Evolutionary conservation across 2,888 invertebrate species (phyloP), one percentile per base, ranked within the genome.

Genomic region (Tyria jacobaeae): DNA sequence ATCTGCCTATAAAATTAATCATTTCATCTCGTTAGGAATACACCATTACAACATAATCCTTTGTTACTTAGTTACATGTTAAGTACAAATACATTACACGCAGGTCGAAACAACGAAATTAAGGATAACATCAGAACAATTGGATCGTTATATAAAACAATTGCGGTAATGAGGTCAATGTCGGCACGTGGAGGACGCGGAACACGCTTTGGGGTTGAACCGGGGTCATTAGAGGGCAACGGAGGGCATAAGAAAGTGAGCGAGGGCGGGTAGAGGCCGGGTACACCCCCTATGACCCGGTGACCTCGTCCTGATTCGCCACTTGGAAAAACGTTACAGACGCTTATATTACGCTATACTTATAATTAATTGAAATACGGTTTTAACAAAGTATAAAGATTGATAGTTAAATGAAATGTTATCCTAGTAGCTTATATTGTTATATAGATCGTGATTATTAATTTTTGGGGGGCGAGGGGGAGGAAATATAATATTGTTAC

Each of bases 121-220:
- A 24, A n/a, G 47, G 12, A 47, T 52, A 44, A 21, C 21, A 44
- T 44, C 44, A 12, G 44, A 25, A n/a, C n/a, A n/a, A n/a, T n/a
- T n/a, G 55, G 35, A 7, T 34, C 37, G 51, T 67, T 68, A 65
- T 50, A 52, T 60, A 21, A 60, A 74, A 77, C 64, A 77, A 69
- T 70, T 60, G 55, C 10, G 55, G 75, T 73, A 71, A 69, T 65
- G 64, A 69, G 81, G 76, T 57, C 82, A 80, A 77, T 77, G 80
- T 69, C 81, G 70, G 47, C 63, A 58, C 69, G 64, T 64, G 71
- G 67, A 68, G 66, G 68, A 66, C 62, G 52, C 61, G 57, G 64
- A 10, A 50, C 14, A 49, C 34, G 21, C 35, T 21, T 21, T 21
- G 41, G 59, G 44, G 65, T 62, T 57, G 69, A 70, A 49, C 65